Percentiles rank a stretch among this genome's conserved stretches.
Evolutionary conservation across 2,113 vertebrate species (phyloP).

Genomic region (Columba janthina): DNA sequence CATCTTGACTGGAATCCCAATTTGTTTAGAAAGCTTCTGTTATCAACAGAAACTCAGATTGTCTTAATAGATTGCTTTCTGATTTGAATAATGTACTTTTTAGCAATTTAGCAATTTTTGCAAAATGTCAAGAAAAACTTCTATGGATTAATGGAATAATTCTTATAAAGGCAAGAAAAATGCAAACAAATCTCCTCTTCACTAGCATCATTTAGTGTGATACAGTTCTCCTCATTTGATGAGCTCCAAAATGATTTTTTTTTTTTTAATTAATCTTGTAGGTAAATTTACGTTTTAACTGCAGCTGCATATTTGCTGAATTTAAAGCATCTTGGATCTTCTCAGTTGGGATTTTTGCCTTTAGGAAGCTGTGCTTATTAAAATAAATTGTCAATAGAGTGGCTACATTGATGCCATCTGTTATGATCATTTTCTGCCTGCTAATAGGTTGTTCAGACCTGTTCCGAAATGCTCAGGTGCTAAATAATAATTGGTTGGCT

Average conservation of each 20-base stretch:
- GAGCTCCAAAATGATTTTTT: neutral
- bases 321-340: neutral
- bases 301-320: neutral
- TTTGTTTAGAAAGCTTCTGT: neutral
- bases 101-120: neutral
- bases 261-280: neutral
- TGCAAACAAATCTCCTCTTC: neutral
- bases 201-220: neutral
- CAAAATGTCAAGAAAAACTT: neutral
- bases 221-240: neutral
- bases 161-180: neutral
- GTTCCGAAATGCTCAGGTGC: neutral
- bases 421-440: neutral
- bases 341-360: neutral
- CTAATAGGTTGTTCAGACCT: neutral
- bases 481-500: constrained; percentile 11
- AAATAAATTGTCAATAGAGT: neutral
- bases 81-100: neutral
- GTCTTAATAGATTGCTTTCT: neutral
- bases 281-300: neutral
- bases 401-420: neutral
- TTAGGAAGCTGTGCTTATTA: neutral
- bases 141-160: neutral
- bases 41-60: neutral
- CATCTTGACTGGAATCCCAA: neutral